phyloP scores from a whole-genome alignment of 2,113 vertebrate species.

The Gulo gulo region DNA sequence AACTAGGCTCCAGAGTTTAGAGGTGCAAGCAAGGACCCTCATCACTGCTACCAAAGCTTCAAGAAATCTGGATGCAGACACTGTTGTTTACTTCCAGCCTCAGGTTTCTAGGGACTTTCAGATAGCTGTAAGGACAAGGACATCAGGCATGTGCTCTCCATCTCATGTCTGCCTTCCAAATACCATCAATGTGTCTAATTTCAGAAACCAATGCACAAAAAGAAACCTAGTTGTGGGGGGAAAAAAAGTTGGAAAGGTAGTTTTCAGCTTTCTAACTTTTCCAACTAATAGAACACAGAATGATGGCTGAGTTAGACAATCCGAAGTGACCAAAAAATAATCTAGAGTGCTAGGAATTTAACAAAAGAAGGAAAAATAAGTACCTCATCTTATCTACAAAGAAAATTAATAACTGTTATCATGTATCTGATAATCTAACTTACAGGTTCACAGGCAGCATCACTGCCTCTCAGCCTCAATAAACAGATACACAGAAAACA shows the following conservation, averaged over 20 bases:
- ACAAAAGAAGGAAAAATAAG: not conserved
- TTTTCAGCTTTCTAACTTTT: not conserved
- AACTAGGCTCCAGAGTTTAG: not conserved
- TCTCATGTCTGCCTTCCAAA: not conserved
- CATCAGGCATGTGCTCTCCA: fast-evolving
- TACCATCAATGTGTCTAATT: too few species aligned
- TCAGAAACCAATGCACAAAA: not conserved
- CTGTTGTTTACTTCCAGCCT: not conserved
- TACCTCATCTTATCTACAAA: not conserved
- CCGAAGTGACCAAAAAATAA: not conserved
- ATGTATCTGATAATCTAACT: not conserved
- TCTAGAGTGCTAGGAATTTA: not conserved
- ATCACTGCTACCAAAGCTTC: not conserved
- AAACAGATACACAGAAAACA: not conserved
- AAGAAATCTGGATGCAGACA: not conserved
- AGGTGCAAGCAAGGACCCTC: not conserved
- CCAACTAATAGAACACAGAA: not conserved
- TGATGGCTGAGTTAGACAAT: not conserved
- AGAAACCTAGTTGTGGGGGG: not conserved
- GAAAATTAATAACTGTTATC: not conserved
- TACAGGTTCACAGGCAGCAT: not conserved
- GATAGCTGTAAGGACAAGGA: not conserved
- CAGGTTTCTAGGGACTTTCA: not conserved
- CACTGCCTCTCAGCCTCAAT: not conserved
- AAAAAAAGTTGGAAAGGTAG: not conserved